Percentiles rank a stretch among this genome's conserved stretches.
Evolutionary conservation across 30 jellyfish, hydroid and myxozoan species (phyloP).

Genomic region (Aurelia sp.): DNA sequence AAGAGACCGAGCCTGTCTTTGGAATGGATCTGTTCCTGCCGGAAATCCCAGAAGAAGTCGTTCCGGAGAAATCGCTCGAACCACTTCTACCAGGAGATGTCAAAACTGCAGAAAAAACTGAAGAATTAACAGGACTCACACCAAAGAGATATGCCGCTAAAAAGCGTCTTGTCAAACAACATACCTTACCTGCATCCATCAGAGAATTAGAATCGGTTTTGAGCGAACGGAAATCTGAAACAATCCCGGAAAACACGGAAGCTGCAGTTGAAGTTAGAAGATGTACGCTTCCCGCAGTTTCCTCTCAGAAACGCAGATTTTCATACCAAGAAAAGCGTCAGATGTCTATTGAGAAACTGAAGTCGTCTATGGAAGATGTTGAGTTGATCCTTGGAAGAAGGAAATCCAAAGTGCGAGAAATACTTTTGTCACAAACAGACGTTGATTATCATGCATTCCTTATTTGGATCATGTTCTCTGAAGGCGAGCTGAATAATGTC

Average conservation of each 20-base stretch:
- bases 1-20: too few species aligned
- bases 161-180: slow-evolving; percentile 18
- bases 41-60: too few species aligned
- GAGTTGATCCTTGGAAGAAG: slow-evolving; percentile 36
- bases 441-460: slow-evolving; percentile 65
- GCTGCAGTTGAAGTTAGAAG: background rate
- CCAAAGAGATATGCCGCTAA: background rate
- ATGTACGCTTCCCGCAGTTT: slow-evolving; percentile 6
- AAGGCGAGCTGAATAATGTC: slow-evolving; percentile 67
- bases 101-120: too few species aligned
- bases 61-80: too few species aligned
- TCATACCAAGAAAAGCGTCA: slow-evolving; percentile 45
- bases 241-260: slow-evolving; percentile 5
- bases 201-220: background rate
- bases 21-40: too few species aligned
- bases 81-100: too few species aligned
- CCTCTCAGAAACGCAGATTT: slow-evolving; percentile 17
- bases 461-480: slow-evolving; percentile 88
- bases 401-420: slow-evolving; percentile 27
- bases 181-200: slow-evolving; percentile 15
- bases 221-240: background rate
- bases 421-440: slow-evolving; percentile 41
- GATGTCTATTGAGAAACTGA: slow-evolving; percentile 23
- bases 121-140: too few species aligned
- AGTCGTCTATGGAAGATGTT: slow-evolving; percentile 36